Base-by-base conservation (phyloP, 92 coral and sea anemone genomes). In the Bergia sp. region DNA sequence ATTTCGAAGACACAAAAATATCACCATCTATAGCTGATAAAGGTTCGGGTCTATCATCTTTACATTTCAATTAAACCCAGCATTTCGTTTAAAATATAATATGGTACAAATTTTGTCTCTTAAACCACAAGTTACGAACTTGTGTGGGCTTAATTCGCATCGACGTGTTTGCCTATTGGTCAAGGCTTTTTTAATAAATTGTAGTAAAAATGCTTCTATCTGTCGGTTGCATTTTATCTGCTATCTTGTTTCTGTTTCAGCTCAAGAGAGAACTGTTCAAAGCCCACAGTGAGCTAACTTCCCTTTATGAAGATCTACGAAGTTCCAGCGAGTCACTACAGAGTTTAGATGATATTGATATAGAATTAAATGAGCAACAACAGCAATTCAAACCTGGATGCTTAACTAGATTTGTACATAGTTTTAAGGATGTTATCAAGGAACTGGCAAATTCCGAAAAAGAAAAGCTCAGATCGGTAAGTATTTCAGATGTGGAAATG, bases 241-340 rank as follows among this genome's bases (percentile, higher is more conserved):
- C 43, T 29, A 65, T 69, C 42, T 67, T 77, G 15, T 7, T 36
- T 42, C 15, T 74, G 47, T 73, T 91, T 4, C 50, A 95, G 98
- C 86, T 95, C 66, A 93, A 90, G 83, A 90, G 91, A 76, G 98
- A 95, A 86, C 88, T 95, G 38, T 85, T 74, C 49, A 95, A 92
- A 38, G 96, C 95, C 16, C 98, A 95, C 90, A 91, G 91, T 67
- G 98, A 95, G 89, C 79, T 95, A 20, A 88, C 88, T 50, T 76
- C 87, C 65, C 85, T 91, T 37, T 95, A 95, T 92, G 96, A 90
- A 84, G 92, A 87, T 55, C 90, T 95, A 53, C 96, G 96, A 76
- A 76, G 93, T 57, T 92, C 93, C 23, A 89, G 89, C 86, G 96
- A 94, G 73, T 84, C 87, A 7, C 79, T 84, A 1, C 87, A 71